Conservation (phyloP, 1,140 invertebrate species). For the Mizuhopecten yessoensis region DNA sequence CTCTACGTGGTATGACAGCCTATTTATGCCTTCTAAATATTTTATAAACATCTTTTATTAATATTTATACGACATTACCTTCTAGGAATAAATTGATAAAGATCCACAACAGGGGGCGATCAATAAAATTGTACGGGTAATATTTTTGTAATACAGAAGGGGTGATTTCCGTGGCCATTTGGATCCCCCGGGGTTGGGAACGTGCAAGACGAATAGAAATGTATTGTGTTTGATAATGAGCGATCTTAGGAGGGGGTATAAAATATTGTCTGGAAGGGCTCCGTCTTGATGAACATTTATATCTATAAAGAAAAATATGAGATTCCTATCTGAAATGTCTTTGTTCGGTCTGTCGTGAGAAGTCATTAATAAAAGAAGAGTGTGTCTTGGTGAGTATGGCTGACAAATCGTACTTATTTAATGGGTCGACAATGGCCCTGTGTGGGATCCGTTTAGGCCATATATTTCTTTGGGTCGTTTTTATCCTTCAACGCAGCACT, state of each 20-base stretch:
- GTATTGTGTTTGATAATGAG: neutral
- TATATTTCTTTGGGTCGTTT: neutral
- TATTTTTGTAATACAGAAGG: constrained; percentile 39
- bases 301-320: constrained; percentile 40
- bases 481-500: neutral
- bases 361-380: neutral
- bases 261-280: neutral
- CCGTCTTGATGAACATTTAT: neutral
- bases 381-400: neutral
- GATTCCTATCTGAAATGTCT: neutral
- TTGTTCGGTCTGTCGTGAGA: constrained; percentile 14
- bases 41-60: constrained; percentile 36
- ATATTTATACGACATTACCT: constrained; percentile 39
- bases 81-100: constrained; percentile 40
- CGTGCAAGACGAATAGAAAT: constrained; percentile 26
- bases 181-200: constrained; percentile 29
- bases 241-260: neutral
- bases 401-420: constrained; percentile 23
- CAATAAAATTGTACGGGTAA: constrained; percentile 39
- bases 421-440: neutral
- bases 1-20: constrained; percentile 36
- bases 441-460: neutral
- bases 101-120: constrained; percentile 22
- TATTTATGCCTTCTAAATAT: constrained; percentile 35
- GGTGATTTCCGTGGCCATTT: constrained; percentile 3